phyloP scores from a whole-genome alignment of 1,140 invertebrate genomes.

The Dendrolimus kikuchii region DNA sequence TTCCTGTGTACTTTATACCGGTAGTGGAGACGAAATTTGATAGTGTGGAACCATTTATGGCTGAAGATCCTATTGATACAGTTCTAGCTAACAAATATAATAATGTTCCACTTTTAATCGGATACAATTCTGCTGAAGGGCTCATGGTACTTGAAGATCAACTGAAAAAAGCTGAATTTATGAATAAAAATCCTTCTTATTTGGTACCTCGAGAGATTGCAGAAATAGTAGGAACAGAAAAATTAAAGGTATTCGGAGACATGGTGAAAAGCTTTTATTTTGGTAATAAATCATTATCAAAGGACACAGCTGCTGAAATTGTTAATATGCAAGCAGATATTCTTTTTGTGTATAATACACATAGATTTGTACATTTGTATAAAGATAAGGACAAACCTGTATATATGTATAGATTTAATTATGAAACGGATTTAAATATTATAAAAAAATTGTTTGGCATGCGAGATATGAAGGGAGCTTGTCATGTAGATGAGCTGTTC shows the following conservation, averaged over 20 bases:
- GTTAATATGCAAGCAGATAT: constrained; percentile 45
- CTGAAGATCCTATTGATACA: constrained; percentile 45
- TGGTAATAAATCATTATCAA: constrained; percentile 40
- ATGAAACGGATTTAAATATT: constrained; percentile 51
- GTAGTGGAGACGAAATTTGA: constrained; percentile 60
- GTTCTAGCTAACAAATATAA: constrained; percentile 54
- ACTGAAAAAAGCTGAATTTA: constrained; percentile 35
- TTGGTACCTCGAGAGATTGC: constrained; percentile 51
- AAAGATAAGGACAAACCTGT: constrained; percentile 26
- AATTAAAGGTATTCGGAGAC: constrained; percentile 43
- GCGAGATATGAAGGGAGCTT: constrained; percentile 60
- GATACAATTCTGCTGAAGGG: constrained; percentile 75
- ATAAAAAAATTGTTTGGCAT: constrained; percentile 31
- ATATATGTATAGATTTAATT: constrained; percentile 71
- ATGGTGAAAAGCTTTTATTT: constrained; percentile 68
- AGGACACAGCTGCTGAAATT: constrained; percentile 28
- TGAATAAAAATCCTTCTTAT: constrained; percentile 43
- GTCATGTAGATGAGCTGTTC: constrained; percentile 77
- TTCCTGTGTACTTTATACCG: constrained; percentile 59
- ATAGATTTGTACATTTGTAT: constrained; percentile 51
- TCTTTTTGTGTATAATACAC: constrained; percentile 48
- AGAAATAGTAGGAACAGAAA: constrained; percentile 23
- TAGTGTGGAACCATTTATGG: constrained; percentile 46
- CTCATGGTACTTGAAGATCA: constrained; percentile 45
- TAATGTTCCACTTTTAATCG: constrained; percentile 75